A percentile compares a stretch with the other conserved stretches of the same genome.
Conservation (phyloP, 1,140 invertebrate species). For the Carcinoscorpius rotundicauda region DNA sequence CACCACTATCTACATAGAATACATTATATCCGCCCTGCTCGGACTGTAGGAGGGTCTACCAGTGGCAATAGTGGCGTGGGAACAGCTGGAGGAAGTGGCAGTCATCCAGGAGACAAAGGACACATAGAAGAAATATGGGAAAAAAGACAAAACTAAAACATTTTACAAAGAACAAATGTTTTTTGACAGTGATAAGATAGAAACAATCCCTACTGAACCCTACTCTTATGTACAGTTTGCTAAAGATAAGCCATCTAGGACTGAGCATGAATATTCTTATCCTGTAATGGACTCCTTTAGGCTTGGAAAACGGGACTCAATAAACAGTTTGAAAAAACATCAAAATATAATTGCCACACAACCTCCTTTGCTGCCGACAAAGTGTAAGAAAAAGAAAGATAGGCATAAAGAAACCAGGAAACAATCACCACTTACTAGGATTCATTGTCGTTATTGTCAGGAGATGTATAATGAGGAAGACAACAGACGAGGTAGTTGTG, state of each 20-base stretch:
- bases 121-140: slow-evolving; percentile 12
- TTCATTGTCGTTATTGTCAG: slow-evolving; percentile 37
- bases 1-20: slow-evolving; percentile 39
- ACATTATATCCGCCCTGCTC: slow-evolving; percentile 33
- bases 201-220: slow-evolving; percentile 36
- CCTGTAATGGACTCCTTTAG: slow-evolving; percentile 48
- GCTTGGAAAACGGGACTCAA: slow-evolving; percentile 34
- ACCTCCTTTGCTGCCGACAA: slow-evolving; percentile 43
- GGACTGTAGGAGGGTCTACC: slow-evolving; percentile 5
- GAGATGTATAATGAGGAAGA: slow-evolving; percentile 50
- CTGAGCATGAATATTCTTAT: slow-evolving; percentile 70
- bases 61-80: slow-evolving; percentile 1
- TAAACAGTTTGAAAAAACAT: slow-evolving; percentile 47
- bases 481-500: slow-evolving; percentile 68
- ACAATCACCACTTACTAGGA: slow-evolving; percentile 19
- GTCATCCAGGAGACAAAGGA: background rate
- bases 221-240: slow-evolving; percentile 79
- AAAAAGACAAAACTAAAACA: slow-evolving; percentile 9
- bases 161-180: slow-evolving; percentile 16
- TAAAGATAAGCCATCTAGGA: slow-evolving; percentile 30
- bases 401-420: slow-evolving; percentile 11
- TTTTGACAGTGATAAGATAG: slow-evolving; percentile 24
- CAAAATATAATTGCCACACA: slow-evolving; percentile 17
- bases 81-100: slow-evolving; percentile 8
- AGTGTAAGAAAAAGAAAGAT: slow-evolving; percentile 43